Evolutionary conservation across 2,888 invertebrate species (phyloP).

Genomic region (Eristalis tenax): DNA sequence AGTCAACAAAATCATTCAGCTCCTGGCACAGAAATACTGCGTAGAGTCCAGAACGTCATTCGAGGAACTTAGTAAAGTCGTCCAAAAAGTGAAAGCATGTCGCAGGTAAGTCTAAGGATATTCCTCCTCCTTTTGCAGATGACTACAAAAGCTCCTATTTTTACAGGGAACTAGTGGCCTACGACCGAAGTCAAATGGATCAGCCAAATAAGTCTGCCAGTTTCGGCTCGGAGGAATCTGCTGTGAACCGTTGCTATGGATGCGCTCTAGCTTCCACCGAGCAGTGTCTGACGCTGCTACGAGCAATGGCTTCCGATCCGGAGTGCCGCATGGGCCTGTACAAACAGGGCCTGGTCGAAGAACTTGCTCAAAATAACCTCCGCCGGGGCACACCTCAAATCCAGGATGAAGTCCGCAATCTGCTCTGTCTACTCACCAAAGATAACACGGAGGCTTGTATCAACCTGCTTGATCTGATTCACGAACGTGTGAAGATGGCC

Average conservation of each 20-base stretch:
- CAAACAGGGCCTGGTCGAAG: conserved; percentile 92
- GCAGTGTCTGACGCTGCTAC: conserved; percentile 94
- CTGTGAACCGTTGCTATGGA: conserved; percentile 89
- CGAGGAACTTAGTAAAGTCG: conserved; percentile 95
- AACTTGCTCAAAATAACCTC: conserved; percentile 94
- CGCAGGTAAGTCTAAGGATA: conserved; percentile 82
- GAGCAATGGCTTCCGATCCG: conserved; percentile 92
- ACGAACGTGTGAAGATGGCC: conserved; percentile 91
- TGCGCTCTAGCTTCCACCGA: conserved; percentile 95
- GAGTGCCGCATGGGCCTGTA: conserved; percentile 89
- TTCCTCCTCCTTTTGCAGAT: not conserved
- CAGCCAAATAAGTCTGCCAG: conserved; percentile 74
- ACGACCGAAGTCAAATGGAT: conserved; percentile 91
- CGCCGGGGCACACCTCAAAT: conserved; percentile 92
- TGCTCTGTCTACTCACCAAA: conserved; percentile 93
- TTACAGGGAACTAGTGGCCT: conserved; percentile 91
- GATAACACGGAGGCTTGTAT: conserved; percentile 92
- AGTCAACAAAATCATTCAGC: conserved; percentile 96
- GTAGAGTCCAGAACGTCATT: conserved; percentile 96
- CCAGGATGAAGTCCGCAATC: conserved; percentile 93
- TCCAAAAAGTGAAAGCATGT: conserved; percentile 95
- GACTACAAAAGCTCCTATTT: too few relatives aligned
- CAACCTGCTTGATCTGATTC: conserved; percentile 84
- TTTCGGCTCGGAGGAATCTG: conserved; percentile 75
- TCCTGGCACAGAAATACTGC: conserved; percentile 96